Evolutionary conservation across 1,140 invertebrate species (phyloP), one percentile per base, ranked within the genome.

Genomic region (Elymnias hypermnestra): DNA sequence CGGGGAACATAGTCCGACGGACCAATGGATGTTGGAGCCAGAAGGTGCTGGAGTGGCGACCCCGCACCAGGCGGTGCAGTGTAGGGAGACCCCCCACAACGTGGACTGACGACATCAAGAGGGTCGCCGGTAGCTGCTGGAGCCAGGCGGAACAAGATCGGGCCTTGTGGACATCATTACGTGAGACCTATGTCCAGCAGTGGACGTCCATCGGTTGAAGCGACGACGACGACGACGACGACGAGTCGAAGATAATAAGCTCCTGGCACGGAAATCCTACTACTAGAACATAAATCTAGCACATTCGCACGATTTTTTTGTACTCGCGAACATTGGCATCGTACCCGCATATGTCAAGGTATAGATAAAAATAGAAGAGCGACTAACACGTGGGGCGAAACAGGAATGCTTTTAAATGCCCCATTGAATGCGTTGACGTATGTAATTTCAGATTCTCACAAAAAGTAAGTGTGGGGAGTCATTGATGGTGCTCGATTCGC

Each of bases 381-480:
- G 44, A 21, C 44, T 17, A 53, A 63, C 54, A 57, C 55, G 51
- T 60, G 55, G 59, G 57, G 57, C 19, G 38, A 41, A 42, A 47
- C 40, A 46, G 60, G 61, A 66, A 64, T 63, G 63, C 72, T 72
- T 70, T 75, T 63, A 72, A 66, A 62, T 57, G 66, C 45, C 44
- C 66, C 62, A 72, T 70, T 72, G 56, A 63, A 63, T 38, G 68
- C 57, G 63, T 59, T 65, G 71, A 70, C 60, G 72, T 72, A 57
- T 66, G 64, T 65, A 65, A 71, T 68, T 73, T 63, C 64, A 67
- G 65, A 62, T 53, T 62, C 46, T 57, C 48, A 72, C 63, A 70
- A 65, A 63, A 65, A 65, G 14, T 37, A 40, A 49, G 55, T 58
- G 43, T 28, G 39, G 45, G 39, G 55, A 26, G 41, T 41, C 43